Conservation (phyloP, 2,113 vertebrate species). For the Amphiprion percula region DNA sequence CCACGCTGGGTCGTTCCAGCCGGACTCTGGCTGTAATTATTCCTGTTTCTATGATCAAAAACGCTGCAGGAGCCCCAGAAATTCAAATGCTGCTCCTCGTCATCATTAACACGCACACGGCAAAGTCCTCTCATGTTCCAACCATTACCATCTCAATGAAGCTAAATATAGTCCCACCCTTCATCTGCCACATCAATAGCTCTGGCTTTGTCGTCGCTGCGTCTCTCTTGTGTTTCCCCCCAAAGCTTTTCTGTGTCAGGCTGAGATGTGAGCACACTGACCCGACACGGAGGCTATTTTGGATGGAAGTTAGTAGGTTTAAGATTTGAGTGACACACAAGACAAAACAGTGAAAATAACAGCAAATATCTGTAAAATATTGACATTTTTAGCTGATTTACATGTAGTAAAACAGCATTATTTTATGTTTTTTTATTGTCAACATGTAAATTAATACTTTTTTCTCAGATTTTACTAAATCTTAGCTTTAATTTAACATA, state of each 20-base stretch:
- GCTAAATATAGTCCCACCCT: conserved; percentile 80
- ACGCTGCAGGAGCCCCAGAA: conserved; percentile 30
- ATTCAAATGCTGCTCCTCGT: conserved; percentile 38
- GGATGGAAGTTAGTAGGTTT: neutral
- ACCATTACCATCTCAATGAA: conserved; percentile 82
- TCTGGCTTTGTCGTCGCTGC: conserved; percentile 60
- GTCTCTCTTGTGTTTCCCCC: conserved; percentile 40
- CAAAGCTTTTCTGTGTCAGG: conserved; percentile 48
- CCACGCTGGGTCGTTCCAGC: conserved; percentile 15
- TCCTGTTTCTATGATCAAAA: conserved; percentile 59
- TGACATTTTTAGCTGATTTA: no score
- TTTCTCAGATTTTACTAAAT: no score
- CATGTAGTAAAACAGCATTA: no score
- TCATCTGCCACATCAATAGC: conserved; percentile 79
- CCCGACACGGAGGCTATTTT: conserved; percentile 34
- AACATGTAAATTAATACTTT: no score
- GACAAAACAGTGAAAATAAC: no score
- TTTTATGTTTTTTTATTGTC: no score
- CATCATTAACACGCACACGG: conserved; percentile 31
- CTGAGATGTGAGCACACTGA: conserved; percentile 50
- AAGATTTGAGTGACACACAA: neutral
- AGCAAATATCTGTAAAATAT: no score
- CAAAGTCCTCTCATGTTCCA: conserved; percentile 69
- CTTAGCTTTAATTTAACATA: no score
- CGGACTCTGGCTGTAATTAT: conserved; percentile 40